Conservation (phyloP, 2,888 invertebrate species). For the Lycaena phlaeas region DNA sequence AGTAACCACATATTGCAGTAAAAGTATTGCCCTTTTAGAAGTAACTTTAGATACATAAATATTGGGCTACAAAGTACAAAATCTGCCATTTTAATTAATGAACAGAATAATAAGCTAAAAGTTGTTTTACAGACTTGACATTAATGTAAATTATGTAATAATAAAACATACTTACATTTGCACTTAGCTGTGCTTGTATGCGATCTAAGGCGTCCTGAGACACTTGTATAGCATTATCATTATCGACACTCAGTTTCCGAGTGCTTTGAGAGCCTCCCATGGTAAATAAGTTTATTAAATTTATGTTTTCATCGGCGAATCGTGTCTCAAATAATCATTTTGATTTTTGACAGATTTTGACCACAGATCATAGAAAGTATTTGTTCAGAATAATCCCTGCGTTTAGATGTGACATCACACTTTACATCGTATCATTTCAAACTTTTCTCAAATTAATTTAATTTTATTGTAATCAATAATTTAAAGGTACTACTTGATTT, state of each 20-base stretch:
- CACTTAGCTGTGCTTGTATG: conserved; percentile 54
- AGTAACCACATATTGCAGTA: no score
- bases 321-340: conserved; percentile 54
- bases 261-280: conserved; percentile 76
- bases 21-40: no score
- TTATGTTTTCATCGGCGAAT: conserved; percentile 50
- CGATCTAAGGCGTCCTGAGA: conserved; percentile 64
- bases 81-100: not conserved
- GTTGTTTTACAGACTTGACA: conserved; percentile 46
- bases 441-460: no score
- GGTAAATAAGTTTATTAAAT: conserved; percentile 41
- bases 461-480: no score
- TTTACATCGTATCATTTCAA: no score
- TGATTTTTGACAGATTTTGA: conserved; percentile 23
- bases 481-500: no score
- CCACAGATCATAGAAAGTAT: not conserved
- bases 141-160: conserved; percentile 68
- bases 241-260: conserved; percentile 61
- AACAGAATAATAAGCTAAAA: conserved; percentile 17
- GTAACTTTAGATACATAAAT: not conserved
- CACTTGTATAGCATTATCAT: conserved; percentile 64
- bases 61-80: not conserved
- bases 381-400: no score
- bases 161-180: conserved; percentile 54
- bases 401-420: not conserved